These are phyloP conservation scores for Oreotrochilus melanogaster DNA, from an alignment of 2,113 vertebrate genomes.

Conservation along the genomic window DNA sequence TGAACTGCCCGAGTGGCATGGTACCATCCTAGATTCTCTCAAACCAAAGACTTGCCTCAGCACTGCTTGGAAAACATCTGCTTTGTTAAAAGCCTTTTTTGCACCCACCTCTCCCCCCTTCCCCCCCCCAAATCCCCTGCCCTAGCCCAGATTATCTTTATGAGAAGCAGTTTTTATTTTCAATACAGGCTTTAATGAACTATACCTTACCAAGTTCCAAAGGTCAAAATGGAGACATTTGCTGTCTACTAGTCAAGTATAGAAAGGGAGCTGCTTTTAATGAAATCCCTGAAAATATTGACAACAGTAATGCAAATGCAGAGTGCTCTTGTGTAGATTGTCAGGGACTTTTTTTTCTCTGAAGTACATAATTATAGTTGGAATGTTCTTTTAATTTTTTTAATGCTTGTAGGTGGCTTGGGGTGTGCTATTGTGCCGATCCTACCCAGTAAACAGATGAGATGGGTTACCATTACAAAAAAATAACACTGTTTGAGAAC, in stretches of 20 bases:
- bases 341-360: slow-evolving; percentile 92
- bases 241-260: slow-evolving; percentile 81
- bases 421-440: slow-evolving; percentile 95
- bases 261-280: slow-evolving; percentile 80
- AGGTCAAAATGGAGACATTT: slow-evolving; percentile 89
- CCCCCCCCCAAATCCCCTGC: not conserved
- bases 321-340: slow-evolving; percentile 93
- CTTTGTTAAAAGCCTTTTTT: slow-evolving; percentile 42
- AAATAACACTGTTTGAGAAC: slow-evolving; percentile 99
- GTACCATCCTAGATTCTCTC: slow-evolving; percentile 81
- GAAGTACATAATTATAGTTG: slow-evolving; percentile 79
- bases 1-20: slow-evolving; percentile 65
- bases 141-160: slow-evolving; percentile 60
- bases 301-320: slow-evolving; percentile 80
- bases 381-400: slow-evolving; percentile 83
- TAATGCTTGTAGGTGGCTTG: slow-evolving; percentile 88
- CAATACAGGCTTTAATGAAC: slow-evolving; percentile 81
- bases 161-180: slow-evolving; percentile 84
- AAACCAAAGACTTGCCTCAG: slow-evolving; percentile 98
- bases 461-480: slow-evolving; percentile 92
- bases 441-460: slow-evolving; percentile 94
- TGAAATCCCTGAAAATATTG: slow-evolving; percentile 80
- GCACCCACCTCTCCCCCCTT: slow-evolving; percentile 11
- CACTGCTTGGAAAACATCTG: slow-evolving; percentile 75
- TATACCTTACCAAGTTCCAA: slow-evolving; percentile 80